A percentile compares a stretch with the other conserved stretches of the same genome.
Evolutionary conservation across 2,888 invertebrate genomes (phyloP).

Genomic region (Aquatica leii): DNA sequence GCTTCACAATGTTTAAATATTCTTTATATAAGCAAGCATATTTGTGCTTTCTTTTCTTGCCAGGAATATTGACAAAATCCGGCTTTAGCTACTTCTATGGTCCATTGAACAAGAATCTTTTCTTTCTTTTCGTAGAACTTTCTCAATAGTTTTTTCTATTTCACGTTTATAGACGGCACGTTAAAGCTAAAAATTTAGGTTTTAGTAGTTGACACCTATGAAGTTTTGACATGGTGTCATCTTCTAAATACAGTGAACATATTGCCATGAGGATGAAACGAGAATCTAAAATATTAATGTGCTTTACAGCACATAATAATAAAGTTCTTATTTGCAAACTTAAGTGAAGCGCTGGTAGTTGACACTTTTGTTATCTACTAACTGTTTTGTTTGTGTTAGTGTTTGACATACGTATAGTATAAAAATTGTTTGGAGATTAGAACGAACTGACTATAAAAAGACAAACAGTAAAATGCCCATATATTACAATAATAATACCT

Average conservation of each 20-base stretch:
- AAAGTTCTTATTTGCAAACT: not conserved
- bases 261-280: not conserved
- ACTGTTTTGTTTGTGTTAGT: too few relatives aligned
- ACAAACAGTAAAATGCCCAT: too few relatives aligned
- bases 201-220: not conserved
- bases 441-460: too few relatives aligned
- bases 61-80: too few relatives aligned
- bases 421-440: too few relatives aligned
- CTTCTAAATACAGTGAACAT: not conserved
- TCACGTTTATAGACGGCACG: not conserved
- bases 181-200: too few relatives aligned
- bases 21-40: too few relatives aligned
- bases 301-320: not conserved
- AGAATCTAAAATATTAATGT: not conserved
- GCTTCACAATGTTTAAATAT: too few relatives aligned
- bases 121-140: not conserved
- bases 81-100: not conserved
- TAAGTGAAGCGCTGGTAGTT: not conserved
- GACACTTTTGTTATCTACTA: constrained; percentile 1
- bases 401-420: too few relatives aligned
- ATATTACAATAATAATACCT: too few relatives aligned
- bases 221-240: not conserved
- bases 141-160: not conserved
- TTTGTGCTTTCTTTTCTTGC: too few relatives aligned
- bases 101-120: constrained; percentile 8